Evolutionary conservation across 2,113 vertebrate genomes (phyloP).

Genomic region (Mustela lutreola): DNA sequence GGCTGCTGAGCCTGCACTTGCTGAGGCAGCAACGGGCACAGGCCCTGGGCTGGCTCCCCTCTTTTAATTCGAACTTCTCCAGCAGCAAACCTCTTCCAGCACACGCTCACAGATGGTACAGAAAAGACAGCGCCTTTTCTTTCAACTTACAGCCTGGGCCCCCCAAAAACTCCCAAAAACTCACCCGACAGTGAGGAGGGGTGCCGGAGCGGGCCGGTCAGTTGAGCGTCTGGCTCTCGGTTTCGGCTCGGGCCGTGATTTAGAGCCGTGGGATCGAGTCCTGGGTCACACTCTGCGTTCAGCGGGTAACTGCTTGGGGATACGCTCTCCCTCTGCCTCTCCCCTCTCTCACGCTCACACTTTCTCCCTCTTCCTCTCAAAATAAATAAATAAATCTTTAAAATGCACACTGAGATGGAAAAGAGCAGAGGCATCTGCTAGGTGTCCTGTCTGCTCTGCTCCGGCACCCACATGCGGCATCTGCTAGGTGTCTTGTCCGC

Average conservation of each 20-base stretch:
- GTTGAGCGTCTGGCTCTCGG: fast-evolving
- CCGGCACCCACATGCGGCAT: background rate
- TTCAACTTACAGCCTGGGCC: background rate
- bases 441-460: fast-evolving
- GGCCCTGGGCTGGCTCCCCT: background rate
- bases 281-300: background rate
- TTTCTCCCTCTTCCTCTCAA: background rate
- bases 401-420: fast-evolving
- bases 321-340: background rate
- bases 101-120: background rate
- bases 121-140: too few relatives aligned
- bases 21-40: background rate
- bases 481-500: background rate
- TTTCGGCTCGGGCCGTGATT: background rate
- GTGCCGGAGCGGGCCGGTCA: background rate
- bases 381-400: background rate
- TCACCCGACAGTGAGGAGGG: fast-evolving
- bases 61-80: fast-evolving
- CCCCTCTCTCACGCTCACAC: background rate
- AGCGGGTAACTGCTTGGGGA: background rate
- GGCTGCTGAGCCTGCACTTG: conserved; percentile 73
- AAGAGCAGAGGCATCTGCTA: fast-evolving
- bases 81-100: background rate
- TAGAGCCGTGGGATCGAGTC: background rate
- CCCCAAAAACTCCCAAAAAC: background rate